Percentiles rank a stretch among this genome's conserved stretches.
Evolutionary conservation across 2,113 vertebrate species (phyloP).

Genomic region (Xiphophorus couchianus): DNA sequence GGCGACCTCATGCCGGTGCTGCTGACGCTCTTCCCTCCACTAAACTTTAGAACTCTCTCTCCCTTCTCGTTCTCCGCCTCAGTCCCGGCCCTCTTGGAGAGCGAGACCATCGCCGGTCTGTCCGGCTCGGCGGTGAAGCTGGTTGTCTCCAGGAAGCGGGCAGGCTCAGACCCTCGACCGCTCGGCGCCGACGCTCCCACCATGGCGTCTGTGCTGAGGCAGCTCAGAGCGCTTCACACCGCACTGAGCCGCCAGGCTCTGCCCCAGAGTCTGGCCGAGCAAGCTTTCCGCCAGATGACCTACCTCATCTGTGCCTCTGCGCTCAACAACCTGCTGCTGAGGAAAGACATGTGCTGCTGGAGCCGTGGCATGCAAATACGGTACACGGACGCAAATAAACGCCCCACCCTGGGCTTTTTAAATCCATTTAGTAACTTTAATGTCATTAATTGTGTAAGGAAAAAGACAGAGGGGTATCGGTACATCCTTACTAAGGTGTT

Average conservation of each 20-base stretch:
- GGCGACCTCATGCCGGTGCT: background rate
- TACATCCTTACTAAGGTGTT: background rate
- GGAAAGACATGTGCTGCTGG: conserved; percentile 83
- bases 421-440: background rate
- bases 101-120: conserved; percentile 80
- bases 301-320: conserved; percentile 72
- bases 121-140: conserved; percentile 52
- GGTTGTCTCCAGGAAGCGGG: conserved; percentile 51
- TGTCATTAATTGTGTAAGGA: background rate
- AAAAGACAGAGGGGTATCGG: background rate
- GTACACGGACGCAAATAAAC: conserved; percentile 46
- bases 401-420: too few species aligned
- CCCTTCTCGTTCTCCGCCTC: background rate
- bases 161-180: conserved; percentile 53
- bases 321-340: conserved; percentile 83
- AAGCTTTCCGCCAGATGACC: conserved; percentile 80
- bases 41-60: background rate
- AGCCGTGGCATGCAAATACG: conserved; percentile 83
- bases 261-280: conserved; percentile 61
- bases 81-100: conserved; percentile 83
- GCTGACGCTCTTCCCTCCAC: background rate
- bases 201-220: conserved; percentile 76
- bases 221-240: conserved; percentile 65
- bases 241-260: conserved; percentile 69
- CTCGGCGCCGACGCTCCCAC: conserved; percentile 42